Evolutionary conservation across 2,797 vertebrate genomes (phyloP), one percentile per base, ranked within the genome.

Genomic region (Takifugu ocellatus): DNA sequence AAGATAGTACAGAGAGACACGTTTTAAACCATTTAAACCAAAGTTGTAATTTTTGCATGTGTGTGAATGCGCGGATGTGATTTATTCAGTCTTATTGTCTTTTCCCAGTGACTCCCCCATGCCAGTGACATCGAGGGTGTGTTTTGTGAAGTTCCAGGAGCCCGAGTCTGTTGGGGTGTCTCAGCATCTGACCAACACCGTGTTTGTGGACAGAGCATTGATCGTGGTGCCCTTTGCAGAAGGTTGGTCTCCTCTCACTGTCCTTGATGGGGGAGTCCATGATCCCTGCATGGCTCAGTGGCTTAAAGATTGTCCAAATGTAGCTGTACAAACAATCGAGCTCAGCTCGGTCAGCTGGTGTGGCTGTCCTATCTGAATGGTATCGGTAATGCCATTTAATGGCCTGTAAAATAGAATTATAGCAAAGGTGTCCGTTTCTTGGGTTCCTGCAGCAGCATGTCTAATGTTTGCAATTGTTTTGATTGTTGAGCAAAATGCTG

Each of bases 61-160:
- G 31, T 21, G 21, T 21, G 21, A 21, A 21, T 21, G 31, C 31
- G 8, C 10, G 2, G 31, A 33, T 15, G 12, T 15, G 12, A 44
- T 46, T 21, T 48, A 9, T 48, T 25, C 21, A 2, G 3, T 5
- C 42, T 48, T 21, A 33, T 14, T 6, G 4, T 48, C 58, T 6
- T 49, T 26, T 48, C 2, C 14, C 79, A 99, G 96, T 92, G 96
- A 99, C 56, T 99, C 96, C 53, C 94, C 92, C 57, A 94, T 99
- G 93, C 96, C 95, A 3, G 96, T 99, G 73, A 96, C 97, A 2
- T 98, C 97, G 1, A 93, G 97, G 58, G 97, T 99, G 74, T 99
- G 97, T 89, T 99, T 99, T 90, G 96, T 98, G 91, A 97, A 98
- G 92, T 99, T 98, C 93, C 94, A 92, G 74, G 96, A 98, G 76